Base-by-base conservation (phyloP, 1,140 invertebrate genomes). In the Meloidogyne chitwoodi region DNA sequence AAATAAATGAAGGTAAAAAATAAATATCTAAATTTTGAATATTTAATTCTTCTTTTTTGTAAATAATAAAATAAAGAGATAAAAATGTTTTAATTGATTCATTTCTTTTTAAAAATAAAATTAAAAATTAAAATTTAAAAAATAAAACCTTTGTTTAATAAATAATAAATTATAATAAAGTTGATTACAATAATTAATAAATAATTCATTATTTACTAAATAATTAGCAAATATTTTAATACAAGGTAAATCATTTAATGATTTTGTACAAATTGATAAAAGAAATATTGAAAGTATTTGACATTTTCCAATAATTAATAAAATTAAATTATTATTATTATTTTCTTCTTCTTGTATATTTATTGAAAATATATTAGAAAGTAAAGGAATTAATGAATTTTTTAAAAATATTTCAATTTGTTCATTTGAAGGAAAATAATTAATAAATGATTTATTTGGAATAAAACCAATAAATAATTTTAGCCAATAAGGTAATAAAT, bases 401-500 rank as follows among this genome's bases (percentile, higher is more conserved):
- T n/a, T 44, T n/a, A 73, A 16, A 73, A 73, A 19, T 38, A 8
- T 19, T 16, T 62, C 12, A 27, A 34, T 31, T 24, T 19, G 3
- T 73, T n/a, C 61, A 24, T 19, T 74, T 12, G 27, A 41, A 29
- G 38, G 44, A 48, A 0, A 70, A 56, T 44, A 26, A 48, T 16
- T 48, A 22, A 12, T 22, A 70, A 34, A 22, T 61, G 10, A 44
- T n/a, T 48, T 70, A 14, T 70, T n/a, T 26, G 44, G 19, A 11
- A 44, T 27, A 26, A 48, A 34, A 74, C 38, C 68, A 63, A 73
- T 38, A 64, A 44, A 73, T 14, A 83, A 34, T 22, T 64, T 64
- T 14, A 83, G 48, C 82, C 82, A 83, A n/a, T 74, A 34, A 44
- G 83, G 75, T 1, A 82, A 41, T 31, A 67, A 72, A 38, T 64